Evolutionary conservation across 2,888 invertebrate species (phyloP).

Genomic region (Peribatodes rhomboidaria): DNA sequence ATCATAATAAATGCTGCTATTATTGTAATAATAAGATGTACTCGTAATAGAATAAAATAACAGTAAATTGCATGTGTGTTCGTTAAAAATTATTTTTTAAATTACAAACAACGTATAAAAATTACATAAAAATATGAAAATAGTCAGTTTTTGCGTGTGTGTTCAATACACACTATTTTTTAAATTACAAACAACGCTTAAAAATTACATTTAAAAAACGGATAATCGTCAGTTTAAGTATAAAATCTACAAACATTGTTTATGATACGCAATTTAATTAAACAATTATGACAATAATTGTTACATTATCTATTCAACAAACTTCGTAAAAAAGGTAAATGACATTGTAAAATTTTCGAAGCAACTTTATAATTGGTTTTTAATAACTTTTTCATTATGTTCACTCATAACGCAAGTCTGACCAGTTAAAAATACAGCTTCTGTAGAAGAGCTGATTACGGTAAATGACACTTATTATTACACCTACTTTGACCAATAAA

Average conservation of each 20-base stretch:
- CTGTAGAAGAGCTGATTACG: slow-evolving; percentile 14
- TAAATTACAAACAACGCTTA: too few relatives aligned
- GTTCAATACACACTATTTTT: too few relatives aligned
- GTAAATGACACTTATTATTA: neutral
- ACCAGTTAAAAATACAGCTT: neutral
- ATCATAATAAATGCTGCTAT: slow-evolving; percentile 12
- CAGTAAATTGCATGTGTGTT: neutral
- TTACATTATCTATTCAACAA: neutral
- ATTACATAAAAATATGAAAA: neutral
- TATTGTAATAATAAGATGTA: neutral
- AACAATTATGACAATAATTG: neutral
- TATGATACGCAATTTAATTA: neutral
- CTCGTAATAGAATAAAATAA: neutral
- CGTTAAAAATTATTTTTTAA: too few relatives aligned
- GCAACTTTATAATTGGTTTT: neutral
- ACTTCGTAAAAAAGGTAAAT: neutral
- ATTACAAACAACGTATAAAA: neutral
- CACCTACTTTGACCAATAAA: neutral
- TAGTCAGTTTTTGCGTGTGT: neutral
- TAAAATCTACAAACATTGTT: neutral
- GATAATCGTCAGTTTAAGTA: neutral
- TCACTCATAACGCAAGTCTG: neutral
- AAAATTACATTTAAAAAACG: neutral
- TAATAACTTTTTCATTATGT: neutral
- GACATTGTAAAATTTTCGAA: neutral